phyloP scores from a whole-genome alignment of 2,888 invertebrate genomes.

The Periphyllus acericola region DNA sequence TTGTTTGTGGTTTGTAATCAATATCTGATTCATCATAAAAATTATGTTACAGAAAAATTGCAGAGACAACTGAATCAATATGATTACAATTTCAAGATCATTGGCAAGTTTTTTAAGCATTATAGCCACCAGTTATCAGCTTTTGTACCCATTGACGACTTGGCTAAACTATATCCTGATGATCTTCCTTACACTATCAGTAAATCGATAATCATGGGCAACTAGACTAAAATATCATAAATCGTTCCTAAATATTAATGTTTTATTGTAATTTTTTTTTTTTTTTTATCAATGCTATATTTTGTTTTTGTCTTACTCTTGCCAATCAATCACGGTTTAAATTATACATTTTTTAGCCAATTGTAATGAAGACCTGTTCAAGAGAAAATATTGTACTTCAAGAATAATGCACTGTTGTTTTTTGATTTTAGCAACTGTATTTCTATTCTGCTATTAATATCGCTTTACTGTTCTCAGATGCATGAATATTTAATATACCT shows the following conservation, averaged over 20 bases:
- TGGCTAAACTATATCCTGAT: conserved; percentile 33
- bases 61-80: conserved; percentile 14
- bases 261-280: conserved; percentile 12
- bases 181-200: neutral
- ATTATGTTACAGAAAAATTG: conserved; percentile 42
- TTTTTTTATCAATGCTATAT: neutral
- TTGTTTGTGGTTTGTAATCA: too few species aligned
- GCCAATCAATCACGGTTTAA: neutral
- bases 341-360: neutral
- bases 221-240: neutral
- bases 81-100: conserved; percentile 5
- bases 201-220: neutral
- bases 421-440: neutral
- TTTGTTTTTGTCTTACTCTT: conserved; percentile 5
- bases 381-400: neutral
- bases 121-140: neutral
- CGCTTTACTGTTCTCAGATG: neutral
- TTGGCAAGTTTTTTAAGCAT: conserved; percentile 42
- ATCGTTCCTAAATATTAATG: conserved; percentile 51
- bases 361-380: neutral
- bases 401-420: neutral
- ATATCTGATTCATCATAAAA: neutral
- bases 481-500: neutral
- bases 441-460: neutral
- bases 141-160: conserved; percentile 14